A percentile compares a stretch with the other conserved stretches of the same genome.
Evolutionary conservation across 2,113 vertebrate species (phyloP).

Genomic region (Corythoichthys haematopterus): DNA sequence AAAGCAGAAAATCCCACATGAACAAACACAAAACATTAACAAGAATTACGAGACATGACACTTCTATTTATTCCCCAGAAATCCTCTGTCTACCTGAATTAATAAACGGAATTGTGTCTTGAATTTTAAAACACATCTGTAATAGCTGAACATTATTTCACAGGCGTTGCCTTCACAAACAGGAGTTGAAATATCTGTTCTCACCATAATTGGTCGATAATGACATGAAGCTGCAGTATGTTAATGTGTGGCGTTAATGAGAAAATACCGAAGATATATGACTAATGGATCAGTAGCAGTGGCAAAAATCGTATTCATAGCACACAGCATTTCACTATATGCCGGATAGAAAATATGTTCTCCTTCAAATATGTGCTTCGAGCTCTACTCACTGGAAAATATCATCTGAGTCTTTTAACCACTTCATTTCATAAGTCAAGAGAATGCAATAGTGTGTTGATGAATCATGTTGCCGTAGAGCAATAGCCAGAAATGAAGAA

Average conservation of each 20-base stretch:
- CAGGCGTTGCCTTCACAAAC: constrained; percentile 16
- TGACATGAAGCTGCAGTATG: constrained; percentile 13
- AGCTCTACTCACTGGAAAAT: constrained; percentile 1
- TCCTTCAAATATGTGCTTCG: background rate
- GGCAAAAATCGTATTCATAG: constrained; percentile 29
- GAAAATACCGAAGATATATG: constrained; percentile 14
- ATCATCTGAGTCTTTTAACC: constrained; percentile 9
- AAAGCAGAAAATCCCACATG: too few relatives aligned
- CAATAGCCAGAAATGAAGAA: background rate
- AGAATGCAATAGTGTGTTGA: constrained; percentile 14
- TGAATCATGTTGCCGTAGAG: constrained; percentile 11
- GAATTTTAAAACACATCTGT: too few relatives aligned
- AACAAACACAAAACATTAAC: too few relatives aligned
- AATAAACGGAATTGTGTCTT: too few relatives aligned
- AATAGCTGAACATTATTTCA: constrained; percentile 9
- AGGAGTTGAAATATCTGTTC: constrained; percentile 4
- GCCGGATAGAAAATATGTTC: background rate
- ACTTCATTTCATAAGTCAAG: constrained; percentile 7
- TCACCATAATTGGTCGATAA: constrained; percentile 5
- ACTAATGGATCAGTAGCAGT: constrained; percentile 5
- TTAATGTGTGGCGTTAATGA: constrained; percentile 17
- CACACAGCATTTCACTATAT: background rate
- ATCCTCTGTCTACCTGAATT: too few relatives aligned
- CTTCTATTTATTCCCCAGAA: too few relatives aligned
- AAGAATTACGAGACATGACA: too few relatives aligned